Evolutionary conservation across 2,113 vertebrate genomes (phyloP), one percentile per base, ranked within the genome.

Genomic region (Pimephales promelas): DNA sequence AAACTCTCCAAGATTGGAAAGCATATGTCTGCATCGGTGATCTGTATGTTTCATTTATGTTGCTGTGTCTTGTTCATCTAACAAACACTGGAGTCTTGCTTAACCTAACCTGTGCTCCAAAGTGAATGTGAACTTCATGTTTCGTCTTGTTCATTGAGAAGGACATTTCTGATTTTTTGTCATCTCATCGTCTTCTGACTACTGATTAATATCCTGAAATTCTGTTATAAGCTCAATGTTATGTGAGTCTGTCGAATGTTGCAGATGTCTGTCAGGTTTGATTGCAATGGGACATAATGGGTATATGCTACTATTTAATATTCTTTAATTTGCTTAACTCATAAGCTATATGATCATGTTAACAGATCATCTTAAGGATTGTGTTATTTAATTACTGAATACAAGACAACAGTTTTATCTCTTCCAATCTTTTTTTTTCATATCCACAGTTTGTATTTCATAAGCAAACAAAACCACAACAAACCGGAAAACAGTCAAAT

Each of bases 401-500:
- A 28, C 11, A 18, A 66, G 14, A 66, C 28, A 66, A 20, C 8
- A 36, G 16, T 20, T 68, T 9, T 68, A 20, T 40, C 18, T 40
- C 18, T 10, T 36, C 11, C 70, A 24, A 24, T 72, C 47, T 45
- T 22, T 72, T 72, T 45, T 22, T 5, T 75, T 75, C 18, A 34
- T 26, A 47, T 47, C 47, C 6, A 16, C 43, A 73, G 43, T 26
- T 47, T 73, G 40, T 11, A 47, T 26, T 54, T 75, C 7, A 34
- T 26, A 28, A 34, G 18, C 10, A 34, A 75, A 75, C 43, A 54
- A 10, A 5, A 45, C 18, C 10, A 1, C 52, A 77, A 14, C 52
- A 77, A 40, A 54, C 74, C 3, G 31, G 71, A 74, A 78, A 79
- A 76, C 81, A 62, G 64, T 77, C 31, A 26, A 47, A 61, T 77